Evolutionary conservation across 1,140 invertebrate species (phyloP), one percentile per base, ranked within the genome.

Genomic region (Pollicipes pollicipes): DNA sequence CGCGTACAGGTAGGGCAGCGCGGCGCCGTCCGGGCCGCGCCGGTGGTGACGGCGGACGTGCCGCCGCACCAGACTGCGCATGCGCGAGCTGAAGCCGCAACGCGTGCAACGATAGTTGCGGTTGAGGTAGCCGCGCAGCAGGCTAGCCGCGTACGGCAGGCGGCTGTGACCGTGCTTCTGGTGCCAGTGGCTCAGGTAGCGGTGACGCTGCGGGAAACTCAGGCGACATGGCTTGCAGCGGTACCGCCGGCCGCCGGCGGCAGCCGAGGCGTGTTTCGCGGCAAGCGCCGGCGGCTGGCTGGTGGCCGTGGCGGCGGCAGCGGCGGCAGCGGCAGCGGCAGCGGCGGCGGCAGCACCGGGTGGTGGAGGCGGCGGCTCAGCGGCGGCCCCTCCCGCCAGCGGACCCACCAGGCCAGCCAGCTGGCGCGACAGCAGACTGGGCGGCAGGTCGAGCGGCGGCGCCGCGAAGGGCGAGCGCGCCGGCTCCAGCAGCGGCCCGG

Each of bases 51-150:
- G 84, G 16, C 83, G 83, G 72, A 88, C 82, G 80, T 88, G 87
- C 76, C 84, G 84, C 76, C 86, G 85, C 72, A 88, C 82, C 72
- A 84, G 81, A 69, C 83, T 84, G 73, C 85, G 82, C 70, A 84
- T 83, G 45, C 84, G 82, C 27, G 85, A 85, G 29, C 84, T 83
- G 76, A 85, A 87, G 70, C 85, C 85, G 77, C 86, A 88, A 66
- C 86, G 83, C n/a, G 84, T 84, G 76, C 87, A 88, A 75, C 85
- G 86, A 77, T 81, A 78, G 13, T 75, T 72, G 35, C 70, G 72
- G 63, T 72, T 72, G 69, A 72, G 68, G 69, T 70, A 68, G 71
- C 71, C 58, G 45, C 69, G 21, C 69, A 68, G 26, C 70, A 73
- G 29, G 69, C 69, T 70, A 66, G 73, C 30, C 37, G 66, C 69